A percentile compares a stretch with the other conserved stretches of the same genome.
phyloP scores from a whole-genome alignment of 2,113 vertebrate species.

The Hemiprocne comata region DNA sequence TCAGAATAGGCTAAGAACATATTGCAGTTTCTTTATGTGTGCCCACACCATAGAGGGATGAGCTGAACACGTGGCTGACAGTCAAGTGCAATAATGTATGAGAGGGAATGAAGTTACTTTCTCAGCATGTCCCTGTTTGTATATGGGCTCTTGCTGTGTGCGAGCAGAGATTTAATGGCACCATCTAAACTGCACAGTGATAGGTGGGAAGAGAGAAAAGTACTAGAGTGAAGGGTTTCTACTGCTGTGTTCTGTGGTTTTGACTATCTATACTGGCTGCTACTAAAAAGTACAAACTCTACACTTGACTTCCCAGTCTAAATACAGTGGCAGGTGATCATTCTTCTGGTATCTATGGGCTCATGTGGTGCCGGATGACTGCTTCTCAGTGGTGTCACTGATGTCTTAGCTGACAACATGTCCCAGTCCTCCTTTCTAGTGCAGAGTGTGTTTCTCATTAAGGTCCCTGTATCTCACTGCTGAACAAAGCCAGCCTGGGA shows the following conservation, averaged over 20 bases:
- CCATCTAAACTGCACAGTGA: not conserved
- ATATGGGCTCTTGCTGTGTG: not conserved
- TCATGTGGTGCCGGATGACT: not conserved
- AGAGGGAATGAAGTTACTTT: not conserved
- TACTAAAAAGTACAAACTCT: not conserved
- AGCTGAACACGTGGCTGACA: not conserved
- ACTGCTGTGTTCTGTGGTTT: not conserved
- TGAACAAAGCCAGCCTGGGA: not conserved
- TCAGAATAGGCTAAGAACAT: not conserved
- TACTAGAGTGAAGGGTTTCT: not conserved
- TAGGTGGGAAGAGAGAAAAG: not conserved
- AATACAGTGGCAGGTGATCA: not conserved
- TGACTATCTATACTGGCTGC: not conserved
- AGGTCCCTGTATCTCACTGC: not conserved
- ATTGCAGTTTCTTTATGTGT: not conserved
- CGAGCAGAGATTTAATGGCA: not conserved
- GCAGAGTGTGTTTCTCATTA: not conserved
- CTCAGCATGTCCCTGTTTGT: not conserved
- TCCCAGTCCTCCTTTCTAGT: not conserved
- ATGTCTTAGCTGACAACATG: not conserved
- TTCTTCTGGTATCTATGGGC: not conserved
- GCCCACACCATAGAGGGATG: not conserved
- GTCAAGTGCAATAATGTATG: not conserved
- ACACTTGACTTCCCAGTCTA: not conserved
- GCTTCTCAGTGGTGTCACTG: not conserved